Evolutionary conservation across 2,888 invertebrate genomes (phyloP), one percentile per base, ranked within the genome.

Genomic region (Lydus trimaculatus): DNA sequence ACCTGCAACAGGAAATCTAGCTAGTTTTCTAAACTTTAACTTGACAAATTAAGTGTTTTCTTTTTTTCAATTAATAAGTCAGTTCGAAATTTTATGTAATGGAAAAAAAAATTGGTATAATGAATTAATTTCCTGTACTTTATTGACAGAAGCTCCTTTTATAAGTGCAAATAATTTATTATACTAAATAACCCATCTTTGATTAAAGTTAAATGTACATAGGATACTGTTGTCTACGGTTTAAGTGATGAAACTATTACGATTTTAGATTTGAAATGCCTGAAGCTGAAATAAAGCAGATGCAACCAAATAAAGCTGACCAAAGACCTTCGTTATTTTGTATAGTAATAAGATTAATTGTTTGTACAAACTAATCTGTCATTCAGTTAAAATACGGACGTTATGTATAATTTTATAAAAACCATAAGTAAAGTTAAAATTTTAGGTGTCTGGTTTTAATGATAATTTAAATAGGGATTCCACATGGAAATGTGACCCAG

Each of bases 281-380:
- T 52, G 67, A 67, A 59, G 67, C 43, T 52, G 63, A 33, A 63
- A 23, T 60, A 33, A 28, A 33, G 63, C 63, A 67, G 58, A 67
- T 67, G 63, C 33, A 59, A 59, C 63, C 60, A 63, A 52, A 52
- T 63, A 63, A 67, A 66, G 43, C 63, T 67, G 67, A 67, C 67
- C 67, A 63, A 13, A 15, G 48, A 23, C 0, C 59, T 58, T 67
- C 15, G 60, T 67, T 43, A 67, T 60, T 56, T 58, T 39, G 59
- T 67, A 17, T 52, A 48, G 23, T 60, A 67, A 63, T 52, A 67
- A 52, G 60, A 66, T 31, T 58, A 58, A 62, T 66, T 63, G 63
- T 48, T 39, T 63, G 23, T 59, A 62, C 63, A 62, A 66, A 62
- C 56, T 58, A 61, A 56, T 56, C 17, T 25, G 56, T 31, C 58